A percentile compares a stretch with the other conserved stretches of the same genome.
Evolutionary conservation across 2,797 vertebrate genomes (phyloP).

Genomic region (Catostomus latipinnis): DNA sequence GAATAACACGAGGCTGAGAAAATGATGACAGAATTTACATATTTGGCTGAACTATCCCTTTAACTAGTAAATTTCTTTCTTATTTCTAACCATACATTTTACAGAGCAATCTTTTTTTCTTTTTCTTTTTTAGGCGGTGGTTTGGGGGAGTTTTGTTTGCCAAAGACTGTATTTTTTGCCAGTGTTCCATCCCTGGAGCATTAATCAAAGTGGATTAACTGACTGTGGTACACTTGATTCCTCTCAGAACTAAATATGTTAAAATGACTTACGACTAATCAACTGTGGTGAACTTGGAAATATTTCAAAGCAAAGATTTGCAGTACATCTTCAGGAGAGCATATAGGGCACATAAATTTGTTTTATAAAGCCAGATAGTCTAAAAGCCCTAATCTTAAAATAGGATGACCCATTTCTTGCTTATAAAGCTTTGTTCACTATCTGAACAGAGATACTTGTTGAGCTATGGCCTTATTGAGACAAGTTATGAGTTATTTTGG

Average conservation of each 20-base stretch:
- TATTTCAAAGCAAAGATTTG: slow-evolving; percentile 2
- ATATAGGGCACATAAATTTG: background rate
- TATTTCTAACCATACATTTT: too few relatives aligned
- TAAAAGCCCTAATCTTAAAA: slow-evolving; percentile 8
- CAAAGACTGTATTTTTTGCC: slow-evolving; percentile 11
- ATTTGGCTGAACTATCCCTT: too few relatives aligned
- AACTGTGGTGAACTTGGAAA: background rate
- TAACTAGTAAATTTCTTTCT: too few relatives aligned
- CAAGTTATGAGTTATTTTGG: too few relatives aligned
- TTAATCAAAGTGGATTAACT: slow-evolving; percentile 46
- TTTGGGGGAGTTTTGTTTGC: background rate
- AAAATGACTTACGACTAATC: slow-evolving; percentile 32
- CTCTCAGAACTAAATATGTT: slow-evolving; percentile 39
- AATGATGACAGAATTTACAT: too few relatives aligned
- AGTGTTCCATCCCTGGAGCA: slow-evolving; percentile 24
- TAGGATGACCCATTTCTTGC: background rate
- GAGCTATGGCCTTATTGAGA: background rate
- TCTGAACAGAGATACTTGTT: background rate
- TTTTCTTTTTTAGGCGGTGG: background rate
- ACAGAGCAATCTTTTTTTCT: too few relatives aligned
- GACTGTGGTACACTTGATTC: slow-evolving; percentile 42
- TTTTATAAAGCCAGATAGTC: background rate
- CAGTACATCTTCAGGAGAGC: slow-evolving; percentile 21
- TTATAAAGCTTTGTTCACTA: background rate
- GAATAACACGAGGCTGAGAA: too few relatives aligned